A percentile compares a stretch with the other conserved stretches of the same genome.
Conservation (phyloP, 2,797 vertebrate species). For the Thamnophis elegans region DNA sequence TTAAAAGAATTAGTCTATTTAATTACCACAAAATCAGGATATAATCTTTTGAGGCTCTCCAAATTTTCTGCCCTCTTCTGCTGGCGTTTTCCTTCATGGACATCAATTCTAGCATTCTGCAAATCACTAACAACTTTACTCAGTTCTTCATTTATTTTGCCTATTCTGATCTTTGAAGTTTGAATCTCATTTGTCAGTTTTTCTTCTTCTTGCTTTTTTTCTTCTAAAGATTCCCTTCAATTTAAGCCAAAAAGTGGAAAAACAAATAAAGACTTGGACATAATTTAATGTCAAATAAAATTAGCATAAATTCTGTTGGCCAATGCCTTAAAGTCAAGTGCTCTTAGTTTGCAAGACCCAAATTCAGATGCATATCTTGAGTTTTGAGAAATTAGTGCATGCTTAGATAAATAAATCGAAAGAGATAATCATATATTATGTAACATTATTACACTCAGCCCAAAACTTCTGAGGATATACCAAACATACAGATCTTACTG, state of each 20-base stretch:
- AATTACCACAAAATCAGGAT: constrained; percentile 86
- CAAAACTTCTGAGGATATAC: background rate
- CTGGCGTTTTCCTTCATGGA: constrained; percentile 81
- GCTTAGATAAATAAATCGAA: background rate
- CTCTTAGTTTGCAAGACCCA: background rate
- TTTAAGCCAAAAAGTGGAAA: constrained; percentile 1
- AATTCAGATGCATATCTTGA: background rate
- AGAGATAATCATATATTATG: background rate
- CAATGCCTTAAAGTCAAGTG: background rate
- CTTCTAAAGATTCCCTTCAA: constrained; percentile 75
- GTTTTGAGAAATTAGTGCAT: background rate
- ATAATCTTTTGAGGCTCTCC: constrained; percentile 81
- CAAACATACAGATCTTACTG: background rate
- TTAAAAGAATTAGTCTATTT: constrained; percentile 1
- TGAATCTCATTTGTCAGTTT: constrained; percentile 75
- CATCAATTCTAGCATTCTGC: constrained; percentile 82
- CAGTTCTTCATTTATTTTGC: constrained; percentile 82
- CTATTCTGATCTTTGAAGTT: constrained; percentile 63
- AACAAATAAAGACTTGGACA: background rate
- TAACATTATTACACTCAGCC: background rate
- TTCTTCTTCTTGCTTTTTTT: constrained; percentile 75
- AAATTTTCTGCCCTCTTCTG: constrained; percentile 83
- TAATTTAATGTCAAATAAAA: background rate
- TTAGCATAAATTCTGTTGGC: background rate
- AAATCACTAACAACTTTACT: constrained; percentile 76